Base-by-base conservation (phyloP, 2,797 vertebrate genomes). In the Fundulus diaphanus region DNA sequence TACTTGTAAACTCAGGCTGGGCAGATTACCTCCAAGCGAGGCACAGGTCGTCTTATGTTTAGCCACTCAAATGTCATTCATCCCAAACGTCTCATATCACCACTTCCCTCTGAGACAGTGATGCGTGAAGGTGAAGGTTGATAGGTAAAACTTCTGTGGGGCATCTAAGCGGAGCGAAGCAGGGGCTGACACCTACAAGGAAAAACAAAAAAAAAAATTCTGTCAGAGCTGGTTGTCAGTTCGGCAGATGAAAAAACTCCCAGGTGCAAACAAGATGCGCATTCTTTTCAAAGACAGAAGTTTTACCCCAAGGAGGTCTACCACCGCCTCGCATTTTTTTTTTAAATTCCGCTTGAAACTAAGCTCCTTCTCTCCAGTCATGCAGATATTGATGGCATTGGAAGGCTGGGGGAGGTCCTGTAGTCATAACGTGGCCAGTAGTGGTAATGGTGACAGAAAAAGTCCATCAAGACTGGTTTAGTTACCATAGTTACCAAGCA, bases 401-500 rank as follows among this genome's bases (percentile, higher is more conserved):
- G 44, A 57, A 76, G 79, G 74, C 29, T 16, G 66, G 42, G 12
- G 66, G 74, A 72, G 70, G 48, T 69, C 40, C 13, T 0, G 1
- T 66, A 68, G 44, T 73, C 67, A 80, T 33, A 20, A 27, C 31
- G 20, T n/a, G 9, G 13, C 73, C 63, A 57, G 1, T 18, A 52
- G 52, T 8, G 44, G 18, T 51, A 16, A 2, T 20, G 33, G 49
- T 6, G 35, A 18, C 56, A 9, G 42, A 11, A 51, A 51, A 77
- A 56, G 80, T 70, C 66, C 59, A 5, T 33, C 8, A 8, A 42
- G 20, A n/a, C 46, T 33, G 20, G 31, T 68, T 68, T 42, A 0
- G 68, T 90, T 82, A 16, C 84, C 71, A 79, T 91, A 67, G 89
- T 74, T 78, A 89, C 87, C 12, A 18, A 27, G 40, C 33, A 12